Evolutionary conservation across 2,797 vertebrate species (phyloP).

Genomic region (Acanthornis magna): DNA sequence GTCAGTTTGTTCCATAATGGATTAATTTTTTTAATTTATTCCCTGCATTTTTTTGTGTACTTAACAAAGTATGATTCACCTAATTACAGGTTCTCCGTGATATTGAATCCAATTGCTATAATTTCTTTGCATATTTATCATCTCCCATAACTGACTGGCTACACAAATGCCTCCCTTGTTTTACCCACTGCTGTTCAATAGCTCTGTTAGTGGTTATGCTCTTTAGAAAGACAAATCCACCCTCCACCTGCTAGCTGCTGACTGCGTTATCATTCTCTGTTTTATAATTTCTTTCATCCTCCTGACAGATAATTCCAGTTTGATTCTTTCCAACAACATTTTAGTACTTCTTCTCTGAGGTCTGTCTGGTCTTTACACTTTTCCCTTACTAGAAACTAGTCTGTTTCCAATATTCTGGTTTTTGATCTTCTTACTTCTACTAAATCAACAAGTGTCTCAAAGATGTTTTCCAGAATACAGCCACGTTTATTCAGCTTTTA

Average conservation of each 20-base stretch:
- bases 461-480: background rate
- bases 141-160: background rate
- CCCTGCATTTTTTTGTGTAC: background rate
- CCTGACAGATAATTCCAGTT: background rate
- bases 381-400: background rate
- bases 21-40: background rate
- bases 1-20: background rate
- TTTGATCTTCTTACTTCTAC: background rate
- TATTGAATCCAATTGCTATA: background rate
- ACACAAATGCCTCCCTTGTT: background rate
- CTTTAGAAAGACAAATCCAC: background rate
- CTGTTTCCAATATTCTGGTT: background rate
- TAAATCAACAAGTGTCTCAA: background rate
- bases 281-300: background rate
- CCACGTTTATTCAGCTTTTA: background rate
- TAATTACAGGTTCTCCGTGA: background rate
- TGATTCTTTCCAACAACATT: background rate
- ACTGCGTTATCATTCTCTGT: background rate
- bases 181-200: background rate
- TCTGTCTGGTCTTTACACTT: background rate
- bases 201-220: background rate
- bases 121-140: background rate
- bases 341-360: background rate
- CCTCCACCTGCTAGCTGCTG: background rate
- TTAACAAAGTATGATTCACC: background rate